Base-by-base conservation (phyloP, 2,888 invertebrate genomes). In the Eledona agricola region DNA sequence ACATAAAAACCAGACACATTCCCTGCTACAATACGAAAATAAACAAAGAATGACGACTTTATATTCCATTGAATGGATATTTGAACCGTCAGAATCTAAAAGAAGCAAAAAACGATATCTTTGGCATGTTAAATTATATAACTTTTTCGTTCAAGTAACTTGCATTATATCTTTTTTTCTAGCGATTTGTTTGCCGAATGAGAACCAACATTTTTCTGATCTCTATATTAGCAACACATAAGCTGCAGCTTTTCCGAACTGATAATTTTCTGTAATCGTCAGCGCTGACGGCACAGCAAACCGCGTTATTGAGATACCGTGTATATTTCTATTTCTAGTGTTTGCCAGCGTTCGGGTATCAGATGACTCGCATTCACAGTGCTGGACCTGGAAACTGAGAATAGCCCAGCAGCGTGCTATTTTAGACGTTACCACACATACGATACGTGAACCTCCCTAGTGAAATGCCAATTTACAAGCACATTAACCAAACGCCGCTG, bases 351-450 rank as follows among this genome's bases (percentile, higher is more conserved):
- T 47, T 46, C 26, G 53, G 54, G 65, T 66, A 65, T 66, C 66
- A 53, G 43, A 62, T 66, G 60, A 63, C 66, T 63, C 46, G 47
- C 25, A 19, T 19, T 5, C 20, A 19, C 55, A 46, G 52, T 53
- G 58, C 59, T 61, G 60, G 62, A 67, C 64, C 64, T 63, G 63
- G 64, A 63, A 65, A 59, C 64, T 65, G 65, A 64, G 63, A 65
- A 65, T 64, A 64, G 65, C 59, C 54, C 15, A 22, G 51, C 51
- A 55, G 51, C 51, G 52, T 38, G 57, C 59, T 59, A 59, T 59
- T 59, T 59, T 59, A 57, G 51, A 59, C 53, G 45, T 50, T 46
- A 55, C 50, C 59, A 50, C 53, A 53, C 53, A 53, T 53, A 28
- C 47, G 53, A 53, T 53, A 47, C 42, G 47, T 53, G 40, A 19